Percentiles rank a stretch among this genome's conserved stretches.
Evolutionary conservation across 2,888 invertebrate species (phyloP).

Genomic region (Mythimna vitellina): DNA sequence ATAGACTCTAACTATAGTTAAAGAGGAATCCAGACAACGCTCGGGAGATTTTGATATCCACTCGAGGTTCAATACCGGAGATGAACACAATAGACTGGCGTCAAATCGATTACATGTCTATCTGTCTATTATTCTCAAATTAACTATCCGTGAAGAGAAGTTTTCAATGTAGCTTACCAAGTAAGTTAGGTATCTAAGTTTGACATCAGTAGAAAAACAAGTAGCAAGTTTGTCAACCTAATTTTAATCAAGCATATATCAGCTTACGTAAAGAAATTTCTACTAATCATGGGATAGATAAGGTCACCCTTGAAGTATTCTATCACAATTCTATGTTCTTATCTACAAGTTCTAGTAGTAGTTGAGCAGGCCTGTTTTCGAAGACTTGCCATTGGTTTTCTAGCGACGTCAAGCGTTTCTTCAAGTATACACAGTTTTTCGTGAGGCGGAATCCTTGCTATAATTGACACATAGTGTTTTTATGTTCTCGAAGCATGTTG

Average conservation of each 20-base stretch:
- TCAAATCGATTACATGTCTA: conserved; percentile 31
- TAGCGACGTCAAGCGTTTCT: conserved; percentile 13
- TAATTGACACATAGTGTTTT: conserved; percentile 23
- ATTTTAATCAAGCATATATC: conserved; percentile 16
- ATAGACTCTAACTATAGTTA: conserved; percentile 47
- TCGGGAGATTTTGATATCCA: conserved; percentile 45
- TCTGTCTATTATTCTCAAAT: conserved; percentile 18
- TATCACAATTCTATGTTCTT: too few species aligned
- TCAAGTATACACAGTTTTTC: conserved; percentile 19
- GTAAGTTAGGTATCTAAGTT: background rate
- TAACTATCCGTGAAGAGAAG: background rate
- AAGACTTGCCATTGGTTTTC: conserved; percentile 28
- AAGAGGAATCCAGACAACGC: conserved; percentile 41
- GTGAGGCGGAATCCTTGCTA: conserved; percentile 8
- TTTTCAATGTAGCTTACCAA: background rate
- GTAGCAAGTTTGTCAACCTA: background rate
- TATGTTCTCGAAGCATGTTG: conserved; percentile 17
- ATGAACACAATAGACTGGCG: conserved; percentile 41
- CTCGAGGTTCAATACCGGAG: conserved; percentile 47
- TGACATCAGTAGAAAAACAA: conserved; percentile 1
- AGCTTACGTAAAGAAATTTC: conserved; percentile 5
- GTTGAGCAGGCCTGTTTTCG: background rate
- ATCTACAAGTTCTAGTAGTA: conserved; percentile 14
- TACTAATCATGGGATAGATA: conserved; percentile 35
- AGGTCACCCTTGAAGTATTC: too few species aligned